phyloP scores from a whole-genome alignment of 2,888 invertebrate species.

The Galeopsomyia nigrocyanea region DNA sequence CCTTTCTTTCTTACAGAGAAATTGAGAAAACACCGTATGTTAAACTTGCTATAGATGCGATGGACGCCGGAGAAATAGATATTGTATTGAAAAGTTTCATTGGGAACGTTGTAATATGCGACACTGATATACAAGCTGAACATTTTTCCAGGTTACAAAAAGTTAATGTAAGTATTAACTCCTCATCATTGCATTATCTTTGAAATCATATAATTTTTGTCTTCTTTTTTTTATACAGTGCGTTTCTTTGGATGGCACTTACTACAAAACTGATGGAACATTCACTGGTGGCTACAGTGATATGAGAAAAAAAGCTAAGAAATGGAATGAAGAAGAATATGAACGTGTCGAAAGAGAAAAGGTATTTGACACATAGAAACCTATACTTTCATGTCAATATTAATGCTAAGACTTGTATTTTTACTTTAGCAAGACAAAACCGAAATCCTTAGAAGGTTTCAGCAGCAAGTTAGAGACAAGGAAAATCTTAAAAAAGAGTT shows the following conservation, averaged over 20 bases:
- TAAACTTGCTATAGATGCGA: slow-evolving; percentile 13
- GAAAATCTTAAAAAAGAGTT: not conserved
- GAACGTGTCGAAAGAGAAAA: slow-evolving; percentile 68
- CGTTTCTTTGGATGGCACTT: slow-evolving; percentile 48
- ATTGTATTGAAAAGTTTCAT: slow-evolving; percentile 15
- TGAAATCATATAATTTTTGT: slow-evolving; percentile 1
- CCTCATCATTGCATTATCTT: not conserved
- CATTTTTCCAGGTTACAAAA: slow-evolving; percentile 5
- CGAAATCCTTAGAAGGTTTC: not conserved
- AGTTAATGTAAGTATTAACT: slow-evolving; percentile 32
- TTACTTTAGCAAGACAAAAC: slow-evolving; percentile 9
- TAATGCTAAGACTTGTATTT: slow-evolving; percentile 10
- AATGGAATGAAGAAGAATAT: slow-evolving; percentile 38
- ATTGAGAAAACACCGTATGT: slow-evolving; percentile 10
- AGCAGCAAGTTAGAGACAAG: slow-evolving; percentile 1
- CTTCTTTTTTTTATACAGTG: slow-evolving; percentile 33
- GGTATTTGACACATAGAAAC: slow-evolving; percentile 73
- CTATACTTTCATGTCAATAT: slow-evolving; percentile 70
- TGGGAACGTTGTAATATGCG: slow-evolving; percentile 40
- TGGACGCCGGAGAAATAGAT: not conserved
- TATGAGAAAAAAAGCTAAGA: slow-evolving; percentile 36
- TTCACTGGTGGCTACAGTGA: slow-evolving; percentile 48
- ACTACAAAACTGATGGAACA: slow-evolving; percentile 42
- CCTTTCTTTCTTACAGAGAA: slow-evolving; percentile 11
- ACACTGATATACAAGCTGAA: slow-evolving; percentile 31